These are phyloP conservation scores for Prionailurus viverrinus DNA, from an alignment of 2,113 vertebrate genomes.

Conservation along the genomic window DNA sequence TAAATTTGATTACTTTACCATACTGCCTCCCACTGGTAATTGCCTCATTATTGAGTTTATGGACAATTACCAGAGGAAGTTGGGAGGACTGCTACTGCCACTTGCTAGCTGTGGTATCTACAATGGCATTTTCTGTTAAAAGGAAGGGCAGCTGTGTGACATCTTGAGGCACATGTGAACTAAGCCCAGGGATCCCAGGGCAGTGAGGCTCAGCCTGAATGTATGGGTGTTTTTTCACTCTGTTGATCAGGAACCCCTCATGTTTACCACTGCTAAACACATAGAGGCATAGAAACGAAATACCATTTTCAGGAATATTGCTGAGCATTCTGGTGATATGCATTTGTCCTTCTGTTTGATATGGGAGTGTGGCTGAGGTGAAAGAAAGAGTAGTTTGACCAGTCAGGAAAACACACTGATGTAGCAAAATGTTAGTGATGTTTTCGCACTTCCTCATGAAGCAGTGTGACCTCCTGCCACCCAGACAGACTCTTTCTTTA, in stretches of 20 bases:
- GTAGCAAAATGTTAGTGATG: constrained; percentile 6
- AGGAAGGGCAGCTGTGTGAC: neutral
- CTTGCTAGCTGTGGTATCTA: neutral
- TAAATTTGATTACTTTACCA: neutral
- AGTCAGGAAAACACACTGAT: constrained; percentile 37
- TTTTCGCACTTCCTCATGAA: constrained; percentile 46
- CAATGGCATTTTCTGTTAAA: constrained; percentile 73
- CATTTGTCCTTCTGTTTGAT: constrained; percentile 46
- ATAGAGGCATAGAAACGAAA: constrained; percentile 54
- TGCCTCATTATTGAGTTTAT: neutral
- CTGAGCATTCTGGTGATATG: constrained; percentile 56
- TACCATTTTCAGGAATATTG: constrained; percentile 60
- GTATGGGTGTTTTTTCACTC: neutral
- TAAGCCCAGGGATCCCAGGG: constrained; percentile 19
- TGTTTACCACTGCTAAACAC: neutral
- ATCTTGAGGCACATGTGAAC: neutral
- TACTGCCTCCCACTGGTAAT: neutral
- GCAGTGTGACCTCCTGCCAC: constrained; percentile 65
- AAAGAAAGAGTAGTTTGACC: constrained; percentile 9
- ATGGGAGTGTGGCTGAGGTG: neutral
- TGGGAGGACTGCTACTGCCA: neutral
- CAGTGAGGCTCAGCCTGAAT: constrained; percentile 20
- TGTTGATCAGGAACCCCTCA: neutral
- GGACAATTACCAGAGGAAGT: neutral
- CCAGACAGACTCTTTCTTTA: constrained; percentile 69